Base-by-base conservation (phyloP, 2,113 vertebrate species). In the Odontophorus gujanensis region DNA sequence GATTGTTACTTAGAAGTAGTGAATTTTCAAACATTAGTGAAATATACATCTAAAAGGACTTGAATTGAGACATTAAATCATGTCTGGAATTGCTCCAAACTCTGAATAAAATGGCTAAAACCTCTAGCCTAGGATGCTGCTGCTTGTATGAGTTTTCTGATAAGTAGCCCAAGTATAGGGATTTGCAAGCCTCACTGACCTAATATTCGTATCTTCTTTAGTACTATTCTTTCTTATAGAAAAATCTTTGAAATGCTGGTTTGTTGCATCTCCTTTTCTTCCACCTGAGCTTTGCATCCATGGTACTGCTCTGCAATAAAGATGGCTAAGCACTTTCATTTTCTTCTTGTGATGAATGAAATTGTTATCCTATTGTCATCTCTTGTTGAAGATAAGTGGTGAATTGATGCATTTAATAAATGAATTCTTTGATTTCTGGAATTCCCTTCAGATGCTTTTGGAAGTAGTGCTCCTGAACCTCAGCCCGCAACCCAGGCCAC, bases 401-500 rank as follows among this genome's bases (percentile, higher is more conserved):
- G 10, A 91, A 87, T 84, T 57, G 15, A 66, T 88, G 19, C 85
- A 79, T 95, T 96, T 89, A 92, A 82, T 86, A 20, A 20, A 87
- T 96, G 58, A 96, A 87, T 91, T 86, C 25, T 97, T 95, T 97
- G 63, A 92, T 95, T 96, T 95, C 90, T 97, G 98, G 96, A 93
- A 98, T 98, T 97, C 81, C 81, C 81, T 95, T 88, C 97, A 99
- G 99, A 99, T 98, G 98, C 99, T 80, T 99, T 99, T 97, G 97
- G 98, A 87, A 97, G 98, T 89, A 95, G 98, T 95, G 97, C 96
- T 96, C 82, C 98, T 96, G 98, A 99, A 93, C 93, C 97, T 40
- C 98, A 98, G 96, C 97, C 97, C 85, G 84, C 98, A 97, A 97
- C 98, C 89, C 98, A 98, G 95, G 97, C 98, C 95, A 98, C 98